Conservation (phyloP, 53 echinoderm and acorn worm genomes). For the Paracentrotus lividus region DNA sequence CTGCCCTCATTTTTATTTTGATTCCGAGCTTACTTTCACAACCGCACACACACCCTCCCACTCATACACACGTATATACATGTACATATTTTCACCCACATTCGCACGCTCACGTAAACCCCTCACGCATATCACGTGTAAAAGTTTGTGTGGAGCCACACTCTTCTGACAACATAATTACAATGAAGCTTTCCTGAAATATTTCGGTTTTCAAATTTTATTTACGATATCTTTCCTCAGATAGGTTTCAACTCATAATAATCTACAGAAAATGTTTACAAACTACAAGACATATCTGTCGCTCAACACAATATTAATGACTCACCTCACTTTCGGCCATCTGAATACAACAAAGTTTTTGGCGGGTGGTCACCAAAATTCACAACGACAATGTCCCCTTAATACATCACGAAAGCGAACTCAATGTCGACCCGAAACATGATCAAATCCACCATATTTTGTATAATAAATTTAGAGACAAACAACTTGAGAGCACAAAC, state of each 20-base stretch:
- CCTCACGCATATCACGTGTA: background rate
- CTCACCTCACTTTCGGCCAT: conserved; percentile 10
- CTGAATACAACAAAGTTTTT: conserved; percentile 23
- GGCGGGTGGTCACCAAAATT: conserved; percentile 26
- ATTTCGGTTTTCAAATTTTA: conserved; percentile 43
- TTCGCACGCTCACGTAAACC: background rate
- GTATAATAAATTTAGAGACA: conserved; percentile 9
- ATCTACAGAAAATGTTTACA: conserved; percentile 70
- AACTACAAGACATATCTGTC: conserved; percentile 55
- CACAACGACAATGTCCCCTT: background rate
- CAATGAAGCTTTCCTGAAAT: background rate
- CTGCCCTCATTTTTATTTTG: too few relatives aligned
- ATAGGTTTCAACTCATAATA: conserved; percentile 69
- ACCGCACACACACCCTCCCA: too few relatives aligned
- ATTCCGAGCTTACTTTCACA: too few relatives aligned
- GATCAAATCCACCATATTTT: conserved; percentile 46
- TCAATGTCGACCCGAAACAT: conserved; percentile 12
- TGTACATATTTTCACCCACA: background rate
- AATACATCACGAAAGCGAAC: conserved; percentile 28
- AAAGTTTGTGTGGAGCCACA: background rate
- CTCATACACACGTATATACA: background rate
- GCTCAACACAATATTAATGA: conserved; percentile 59
- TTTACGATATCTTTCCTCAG: conserved; percentile 70
- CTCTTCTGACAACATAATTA: background rate
- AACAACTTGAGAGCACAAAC: conserved; percentile 51